Conservation (phyloP, 64 coral and sea anemone genomes). For the Platygyra sinensis region DNA sequence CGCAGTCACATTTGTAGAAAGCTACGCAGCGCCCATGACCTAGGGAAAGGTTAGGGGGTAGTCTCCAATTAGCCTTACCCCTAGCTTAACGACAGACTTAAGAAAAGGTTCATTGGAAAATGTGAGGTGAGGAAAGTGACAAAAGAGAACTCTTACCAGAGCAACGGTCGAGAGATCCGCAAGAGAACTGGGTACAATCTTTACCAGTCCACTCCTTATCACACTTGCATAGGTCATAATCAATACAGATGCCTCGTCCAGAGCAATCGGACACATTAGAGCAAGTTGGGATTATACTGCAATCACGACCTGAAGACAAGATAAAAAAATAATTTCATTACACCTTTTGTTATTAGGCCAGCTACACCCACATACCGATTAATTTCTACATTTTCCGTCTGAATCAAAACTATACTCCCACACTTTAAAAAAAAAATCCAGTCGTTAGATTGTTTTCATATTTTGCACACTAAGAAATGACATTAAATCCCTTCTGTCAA, state of each 20-base stretch:
- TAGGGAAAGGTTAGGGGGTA: neutral
- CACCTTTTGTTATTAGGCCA: neutral
- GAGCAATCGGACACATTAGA: conserved; percentile 53
- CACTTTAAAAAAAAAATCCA: too few relatives aligned
- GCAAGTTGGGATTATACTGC: conserved; percentile 59
- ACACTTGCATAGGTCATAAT: conserved; percentile 71
- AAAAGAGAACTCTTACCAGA: conserved; percentile 35
- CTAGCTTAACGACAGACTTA: neutral
- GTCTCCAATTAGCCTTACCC: too few relatives aligned
- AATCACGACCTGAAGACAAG: conserved; percentile 22
- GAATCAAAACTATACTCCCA: too few relatives aligned
- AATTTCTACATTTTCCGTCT: neutral
- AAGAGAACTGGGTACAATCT: conserved; percentile 61
- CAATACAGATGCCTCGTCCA: conserved; percentile 39
- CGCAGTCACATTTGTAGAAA: conserved; percentile 42
- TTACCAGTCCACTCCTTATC: conserved; percentile 59
- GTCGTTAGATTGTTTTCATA: too few relatives aligned
- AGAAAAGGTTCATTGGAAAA: neutral
- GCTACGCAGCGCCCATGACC: conserved; percentile 47
- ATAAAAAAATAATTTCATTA: neutral
- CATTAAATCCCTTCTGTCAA: too few relatives aligned
- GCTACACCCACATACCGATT: neutral
- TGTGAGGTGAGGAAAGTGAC: neutral
- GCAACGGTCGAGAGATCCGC: conserved; percentile 48
- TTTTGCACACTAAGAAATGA: too few relatives aligned